These are phyloP conservation scores for Venustoraphidia nigricollis DNA, from an alignment of 2,888 invertebrate genomes.

Conservation along the genomic window DNA sequence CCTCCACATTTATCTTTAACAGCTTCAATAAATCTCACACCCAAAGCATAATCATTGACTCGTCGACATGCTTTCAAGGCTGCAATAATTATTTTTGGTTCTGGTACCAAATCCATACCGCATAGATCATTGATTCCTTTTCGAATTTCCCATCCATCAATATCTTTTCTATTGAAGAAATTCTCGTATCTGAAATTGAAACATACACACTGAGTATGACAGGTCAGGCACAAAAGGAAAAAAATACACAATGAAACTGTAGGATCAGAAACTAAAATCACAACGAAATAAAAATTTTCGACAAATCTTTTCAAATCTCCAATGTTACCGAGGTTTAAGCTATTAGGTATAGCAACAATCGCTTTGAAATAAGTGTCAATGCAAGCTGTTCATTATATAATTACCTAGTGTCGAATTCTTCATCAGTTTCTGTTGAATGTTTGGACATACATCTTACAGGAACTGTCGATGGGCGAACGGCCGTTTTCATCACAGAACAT, in stretches of 20 bases:
- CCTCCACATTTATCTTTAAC: constrained; percentile 77
- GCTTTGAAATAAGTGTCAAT: too few relatives aligned
- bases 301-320: too few relatives aligned
- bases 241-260: too few relatives aligned
- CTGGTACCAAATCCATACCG: constrained; percentile 85
- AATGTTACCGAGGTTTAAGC: too few relatives aligned
- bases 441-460: constrained; percentile 22
- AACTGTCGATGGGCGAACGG: constrained; percentile 16
- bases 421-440: constrained; percentile 53
- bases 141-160: constrained; percentile 90
- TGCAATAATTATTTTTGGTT: constrained; percentile 76
- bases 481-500: constrained; percentile 23
- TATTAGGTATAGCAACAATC: too few relatives aligned
- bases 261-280: too few relatives aligned
- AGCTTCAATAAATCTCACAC: constrained; percentile 83
- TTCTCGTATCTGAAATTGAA: constrained; percentile 48
- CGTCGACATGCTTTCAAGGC: constrained; percentile 83
- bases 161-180: constrained; percentile 72
- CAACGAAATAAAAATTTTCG: too few relatives aligned
- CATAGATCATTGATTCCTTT: constrained; percentile 80
- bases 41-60: constrained; percentile 86
- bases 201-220: neutral
- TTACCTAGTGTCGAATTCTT: constrained; percentile 66
- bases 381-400: constrained; percentile 16
- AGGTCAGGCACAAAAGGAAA: too few relatives aligned